These are phyloP conservation scores for Cardiocondyla obscurior DNA, from an alignment of 1,140 invertebrate genomes.

Conservation along the genomic window DNA sequence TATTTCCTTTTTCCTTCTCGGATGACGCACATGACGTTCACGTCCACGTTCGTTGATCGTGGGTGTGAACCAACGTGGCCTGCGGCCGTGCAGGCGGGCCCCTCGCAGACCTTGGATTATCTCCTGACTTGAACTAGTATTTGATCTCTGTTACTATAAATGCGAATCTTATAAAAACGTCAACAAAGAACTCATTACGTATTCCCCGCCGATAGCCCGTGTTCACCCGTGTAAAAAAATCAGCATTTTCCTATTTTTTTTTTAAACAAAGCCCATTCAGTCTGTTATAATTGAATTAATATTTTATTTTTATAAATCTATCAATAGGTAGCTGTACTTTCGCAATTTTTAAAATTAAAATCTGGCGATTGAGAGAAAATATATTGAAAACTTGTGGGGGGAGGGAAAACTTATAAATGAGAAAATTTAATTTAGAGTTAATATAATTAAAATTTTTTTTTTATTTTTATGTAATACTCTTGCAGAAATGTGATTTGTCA, in stretches of 20 bases:
- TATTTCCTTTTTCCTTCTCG: slow-evolving; percentile 60
- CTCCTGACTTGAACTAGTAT: slow-evolving; percentile 27
- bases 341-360: neutral
- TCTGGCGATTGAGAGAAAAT: neutral
- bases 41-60: slow-evolving; percentile 44
- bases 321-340: neutral
- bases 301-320: neutral
- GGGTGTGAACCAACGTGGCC: slow-evolving; percentile 49
- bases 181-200: neutral
- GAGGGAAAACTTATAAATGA: neutral
- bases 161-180: neutral
- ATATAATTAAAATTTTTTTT: no score
- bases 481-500: neutral
- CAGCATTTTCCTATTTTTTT: no score
- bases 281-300: no score
- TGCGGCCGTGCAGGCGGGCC: slow-evolving; percentile 49
- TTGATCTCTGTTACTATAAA: slow-evolving; percentile 50
- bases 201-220: neutral
- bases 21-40: slow-evolving; percentile 54
- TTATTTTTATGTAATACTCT: no score
- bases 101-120: slow-evolving; percentile 61
- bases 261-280: neutral
- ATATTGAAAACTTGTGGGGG: neutral
- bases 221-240: neutral
- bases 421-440: neutral